Base-by-base conservation (phyloP, 1,140 invertebrate genomes). In the Prorops nasuta region DNA sequence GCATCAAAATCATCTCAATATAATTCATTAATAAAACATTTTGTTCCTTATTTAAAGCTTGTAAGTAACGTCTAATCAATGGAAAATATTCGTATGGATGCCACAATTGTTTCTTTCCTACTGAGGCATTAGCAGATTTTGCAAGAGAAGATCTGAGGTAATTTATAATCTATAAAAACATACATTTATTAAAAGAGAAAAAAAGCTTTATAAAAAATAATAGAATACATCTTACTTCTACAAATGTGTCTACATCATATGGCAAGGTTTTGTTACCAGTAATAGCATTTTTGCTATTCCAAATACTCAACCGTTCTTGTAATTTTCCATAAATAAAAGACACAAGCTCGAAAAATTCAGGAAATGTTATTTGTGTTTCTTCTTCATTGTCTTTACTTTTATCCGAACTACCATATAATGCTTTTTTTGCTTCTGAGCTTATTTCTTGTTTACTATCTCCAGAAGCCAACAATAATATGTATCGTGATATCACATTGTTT, bases 371-470 rank as follows among this genome's bases (percentile, higher is more conserved):
- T 44, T 72, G 59, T 38, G 66, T 43, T 21, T 72, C 66, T 35
- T 55, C 39, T 7, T 81, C 79, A 43, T 68, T 80, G 36, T 55
- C 40, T 6, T 81, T 78, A 43, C 67, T 80, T 58, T 76, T 74
- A 49, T 84, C 75, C 16, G 74, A 67, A 40, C 76, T 76, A 0
- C 83, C 83, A 64, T 89, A 90, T 1, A 90, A 66, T 53, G 83
- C 81, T 76, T 87, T 86, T 32, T 82, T 69, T 12, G 89, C 88
- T 76, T 91, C 88, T 12, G 77, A 75, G 49, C 83, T 83, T 6
- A 92, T 85, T 63, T 92, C 90, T 49, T 88, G 87, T 74, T 91
- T 89, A 19, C 86, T 82, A 68, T 96, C 92, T 24, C 90, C 91
- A 60, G 86, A 87, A 9, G 91, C 90, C 17, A 94, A 67, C n/a